Evolutionary conservation across 2,888 invertebrate species (phyloP).

Genomic region (Epiperipatus broadwayi): DNA sequence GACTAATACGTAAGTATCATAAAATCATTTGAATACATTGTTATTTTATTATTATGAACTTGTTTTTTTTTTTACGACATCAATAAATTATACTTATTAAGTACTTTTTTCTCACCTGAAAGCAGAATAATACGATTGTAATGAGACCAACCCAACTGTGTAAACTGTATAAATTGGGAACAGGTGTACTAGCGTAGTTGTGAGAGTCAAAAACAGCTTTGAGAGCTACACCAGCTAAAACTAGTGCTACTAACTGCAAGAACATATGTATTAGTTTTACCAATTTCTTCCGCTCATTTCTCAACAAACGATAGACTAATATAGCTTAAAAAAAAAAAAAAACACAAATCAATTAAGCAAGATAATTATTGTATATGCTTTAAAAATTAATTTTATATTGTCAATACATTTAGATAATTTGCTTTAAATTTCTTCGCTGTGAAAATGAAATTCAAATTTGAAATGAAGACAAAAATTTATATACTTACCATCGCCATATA

Average conservation of each 20-base stretch:
- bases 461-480: no score
- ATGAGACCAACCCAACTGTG: conserved; percentile 54
- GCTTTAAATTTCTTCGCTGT: conserved; percentile 12
- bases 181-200: conserved; percentile 38
- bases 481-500: conserved; percentile 62
- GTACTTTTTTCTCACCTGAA: conserved; percentile 51
- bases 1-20: no score
- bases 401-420: neutral
- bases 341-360: neutral
- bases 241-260: conserved; percentile 44
- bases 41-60: no score
- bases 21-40: no score
- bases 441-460: conserved; percentile 7
- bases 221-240: conserved; percentile 47
- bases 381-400: no score
- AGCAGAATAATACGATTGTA: conserved; percentile 48
- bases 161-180: conserved; percentile 46
- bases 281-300: conserved; percentile 46
- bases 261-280: conserved; percentile 54
- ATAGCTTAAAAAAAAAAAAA: conserved; percentile 40
- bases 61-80: no score
- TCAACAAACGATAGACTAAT: conserved; percentile 54
- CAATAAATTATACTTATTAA: no score
- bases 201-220: conserved; percentile 65
- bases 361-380: neutral